A percentile compares a stretch with the other conserved stretches of the same genome.
phyloP scores from a whole-genome alignment of 2,797 vertebrate genomes.

The Tapirus indicus region DNA sequence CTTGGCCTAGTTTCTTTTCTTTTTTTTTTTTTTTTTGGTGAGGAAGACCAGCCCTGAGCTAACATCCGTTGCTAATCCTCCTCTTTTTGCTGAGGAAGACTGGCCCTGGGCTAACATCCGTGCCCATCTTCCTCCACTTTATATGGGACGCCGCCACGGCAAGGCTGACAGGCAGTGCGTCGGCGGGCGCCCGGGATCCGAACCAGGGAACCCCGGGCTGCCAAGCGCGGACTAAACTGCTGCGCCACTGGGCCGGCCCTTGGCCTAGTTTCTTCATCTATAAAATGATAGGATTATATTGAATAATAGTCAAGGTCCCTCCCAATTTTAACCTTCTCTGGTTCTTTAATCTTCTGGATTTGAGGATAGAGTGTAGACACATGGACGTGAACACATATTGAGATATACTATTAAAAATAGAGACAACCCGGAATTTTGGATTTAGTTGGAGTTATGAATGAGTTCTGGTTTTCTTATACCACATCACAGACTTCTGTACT shows the following conservation, averaged over 20 bases:
- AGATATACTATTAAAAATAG: slow-evolving; percentile 67
- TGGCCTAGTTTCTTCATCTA: slow-evolving; percentile 33
- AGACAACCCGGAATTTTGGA: slow-evolving; percentile 52
- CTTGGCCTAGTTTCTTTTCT: slow-evolving; percentile 38
- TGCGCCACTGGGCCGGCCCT: no score
- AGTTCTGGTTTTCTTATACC: slow-evolving; percentile 46
- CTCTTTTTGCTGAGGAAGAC: no score
- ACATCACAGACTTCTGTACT: slow-evolving; percentile 18
- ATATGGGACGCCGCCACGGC: no score
- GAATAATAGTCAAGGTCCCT: slow-evolving; percentile 45
- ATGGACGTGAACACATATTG: slow-evolving; percentile 37
- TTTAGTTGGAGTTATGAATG: slow-evolving; percentile 46
- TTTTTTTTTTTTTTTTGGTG: no score
- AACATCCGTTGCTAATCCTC: no score
- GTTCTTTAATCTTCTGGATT: slow-evolving; percentile 71
- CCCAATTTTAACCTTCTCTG: slow-evolving; percentile 65
- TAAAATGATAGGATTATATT: slow-evolving; percentile 63
- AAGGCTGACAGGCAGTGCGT: no score
- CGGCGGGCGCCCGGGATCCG: no score
- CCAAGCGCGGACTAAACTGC: no score
- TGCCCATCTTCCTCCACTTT: no score
- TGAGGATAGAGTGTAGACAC: slow-evolving; percentile 31
- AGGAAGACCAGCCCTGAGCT: no score
- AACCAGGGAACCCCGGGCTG: no score
- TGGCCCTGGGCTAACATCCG: no score